Conservation (phyloP, 2,797 vertebrate genomes). For the Decapterus maruadsi region DNA sequence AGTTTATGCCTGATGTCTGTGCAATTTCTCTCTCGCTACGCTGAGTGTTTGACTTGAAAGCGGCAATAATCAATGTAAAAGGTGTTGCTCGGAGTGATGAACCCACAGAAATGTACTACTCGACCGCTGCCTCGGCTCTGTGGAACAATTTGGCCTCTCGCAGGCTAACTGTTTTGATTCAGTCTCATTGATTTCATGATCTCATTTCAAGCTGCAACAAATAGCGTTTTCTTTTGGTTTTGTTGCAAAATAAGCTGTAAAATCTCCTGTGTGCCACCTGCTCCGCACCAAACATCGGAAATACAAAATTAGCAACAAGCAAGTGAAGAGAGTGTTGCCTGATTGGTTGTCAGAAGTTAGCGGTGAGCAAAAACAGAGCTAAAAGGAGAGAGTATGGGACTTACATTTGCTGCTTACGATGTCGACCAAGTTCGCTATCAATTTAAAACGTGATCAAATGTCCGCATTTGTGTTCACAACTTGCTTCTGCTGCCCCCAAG, state of each 20-base stretch:
- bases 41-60: neutral
- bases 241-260: neutral
- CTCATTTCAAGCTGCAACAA: neutral
- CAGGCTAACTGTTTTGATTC: neutral
- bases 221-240: neutral
- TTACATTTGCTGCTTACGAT: neutral
- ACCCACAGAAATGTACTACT: neutral
- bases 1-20: neutral
- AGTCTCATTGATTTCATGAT: neutral
- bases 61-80: neutral
- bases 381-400: neutral
- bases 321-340: neutral
- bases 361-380: conserved; percentile 21
- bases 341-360: neutral
- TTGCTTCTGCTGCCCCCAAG: conserved; percentile 8
- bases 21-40: neutral
- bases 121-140: neutral
- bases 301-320: neutral
- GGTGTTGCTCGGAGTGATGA: neutral
- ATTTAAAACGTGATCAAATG: neutral
- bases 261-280: neutral
- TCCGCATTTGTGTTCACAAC: neutral
- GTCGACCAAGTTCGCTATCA: too few species aligned
- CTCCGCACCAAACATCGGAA: neutral
- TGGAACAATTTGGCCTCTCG: too few species aligned